Evolutionary conservation across 1,140 invertebrate species (phyloP).

Genomic region (Pseudomyrmex gracilis): DNA sequence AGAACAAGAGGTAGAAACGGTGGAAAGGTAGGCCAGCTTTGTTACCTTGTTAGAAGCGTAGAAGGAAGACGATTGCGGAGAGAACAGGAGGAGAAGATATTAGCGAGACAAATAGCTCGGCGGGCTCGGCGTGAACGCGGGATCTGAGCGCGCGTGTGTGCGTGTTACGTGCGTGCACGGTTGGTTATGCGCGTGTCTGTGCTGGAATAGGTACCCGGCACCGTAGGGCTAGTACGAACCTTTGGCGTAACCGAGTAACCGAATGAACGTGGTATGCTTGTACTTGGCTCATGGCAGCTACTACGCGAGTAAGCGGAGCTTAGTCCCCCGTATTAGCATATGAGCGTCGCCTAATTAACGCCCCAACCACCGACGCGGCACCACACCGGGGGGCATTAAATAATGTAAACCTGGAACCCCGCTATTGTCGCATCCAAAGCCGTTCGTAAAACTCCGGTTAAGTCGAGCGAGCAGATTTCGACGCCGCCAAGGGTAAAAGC

Average conservation of each 20-base stretch:
- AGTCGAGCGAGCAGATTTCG: constrained; percentile 77
- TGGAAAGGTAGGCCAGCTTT: constrained; percentile 67
- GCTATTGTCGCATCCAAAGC: constrained; percentile 82
- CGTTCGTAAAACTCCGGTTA: constrained; percentile 81
- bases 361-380: constrained; percentile 71
- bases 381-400: constrained; percentile 69
- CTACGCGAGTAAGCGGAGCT: constrained; percentile 81
- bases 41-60: constrained; percentile 73
- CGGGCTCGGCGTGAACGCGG: constrained; percentile 76
- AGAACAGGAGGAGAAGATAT: constrained; percentile 72
- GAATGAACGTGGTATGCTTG: constrained; percentile 76
- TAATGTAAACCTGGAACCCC: constrained; percentile 78
- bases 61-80: constrained; percentile 68
- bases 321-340: constrained; percentile 83
- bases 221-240: constrained; percentile 57
- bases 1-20: background rate
- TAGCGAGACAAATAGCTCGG: constrained; percentile 82
- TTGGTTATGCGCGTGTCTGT: constrained; percentile 57
- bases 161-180: constrained; percentile 66
- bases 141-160: constrained; percentile 72
- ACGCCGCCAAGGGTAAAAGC: constrained; percentile 17
- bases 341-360: constrained; percentile 83
- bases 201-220: constrained; percentile 56
- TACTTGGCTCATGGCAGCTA: constrained; percentile 78
- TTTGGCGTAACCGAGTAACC: constrained; percentile 70